Percentiles rank a stretch among this genome's conserved stretches.
Conservation (phyloP, 2,113 vertebrate species). For the Pholis gunnellus region DNA sequence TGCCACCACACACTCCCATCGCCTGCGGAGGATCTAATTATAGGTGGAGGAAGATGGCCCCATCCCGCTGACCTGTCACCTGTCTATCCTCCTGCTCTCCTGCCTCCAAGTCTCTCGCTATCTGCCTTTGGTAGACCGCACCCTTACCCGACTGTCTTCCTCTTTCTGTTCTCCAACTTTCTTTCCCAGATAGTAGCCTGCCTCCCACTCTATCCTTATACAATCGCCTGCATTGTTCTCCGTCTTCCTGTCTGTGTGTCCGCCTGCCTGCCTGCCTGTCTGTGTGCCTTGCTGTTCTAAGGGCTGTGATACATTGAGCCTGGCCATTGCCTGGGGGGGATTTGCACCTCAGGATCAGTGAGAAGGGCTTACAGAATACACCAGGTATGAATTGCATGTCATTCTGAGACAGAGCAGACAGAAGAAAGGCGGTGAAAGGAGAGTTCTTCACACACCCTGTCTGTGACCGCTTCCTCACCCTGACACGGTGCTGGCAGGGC, state of each 20-base stretch:
- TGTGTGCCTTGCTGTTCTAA: conserved; percentile 67
- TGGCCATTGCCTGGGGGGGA: conserved; percentile 75
- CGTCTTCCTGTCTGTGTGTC: conserved; percentile 71
- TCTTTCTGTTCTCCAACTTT: conserved; percentile 73
- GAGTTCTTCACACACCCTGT: conserved; percentile 81
- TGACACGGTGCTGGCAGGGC: conserved; percentile 74
- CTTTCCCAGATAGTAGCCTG: conserved; percentile 74
- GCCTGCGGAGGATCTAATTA: conserved; percentile 94
- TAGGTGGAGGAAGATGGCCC: conserved; percentile 88
- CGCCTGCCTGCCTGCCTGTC: conserved; percentile 60
- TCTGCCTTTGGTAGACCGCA: conserved; percentile 43
- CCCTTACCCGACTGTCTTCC: conserved; percentile 64
- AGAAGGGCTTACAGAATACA: conserved; percentile 79
- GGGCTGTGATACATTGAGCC: conserved; percentile 77
- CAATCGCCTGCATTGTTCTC: conserved; percentile 79
- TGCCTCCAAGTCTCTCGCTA: conserved; percentile 61
- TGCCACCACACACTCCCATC: conserved; percentile 83
- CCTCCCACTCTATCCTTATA: conserved; percentile 75
- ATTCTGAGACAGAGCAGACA: conserved; percentile 75
- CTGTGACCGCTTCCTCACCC: conserved; percentile 84
- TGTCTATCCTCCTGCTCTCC: conserved; percentile 73
- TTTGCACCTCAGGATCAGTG: conserved; percentile 79
- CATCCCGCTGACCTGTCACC: conserved; percentile 85
- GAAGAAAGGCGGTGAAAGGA: conserved; percentile 78
- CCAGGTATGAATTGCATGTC: conserved; percentile 83